Percentiles rank a stretch among this genome's conserved stretches.
Conservation (phyloP, 1,140 invertebrate genomes). For the Vollenhovia emeryi region DNA sequence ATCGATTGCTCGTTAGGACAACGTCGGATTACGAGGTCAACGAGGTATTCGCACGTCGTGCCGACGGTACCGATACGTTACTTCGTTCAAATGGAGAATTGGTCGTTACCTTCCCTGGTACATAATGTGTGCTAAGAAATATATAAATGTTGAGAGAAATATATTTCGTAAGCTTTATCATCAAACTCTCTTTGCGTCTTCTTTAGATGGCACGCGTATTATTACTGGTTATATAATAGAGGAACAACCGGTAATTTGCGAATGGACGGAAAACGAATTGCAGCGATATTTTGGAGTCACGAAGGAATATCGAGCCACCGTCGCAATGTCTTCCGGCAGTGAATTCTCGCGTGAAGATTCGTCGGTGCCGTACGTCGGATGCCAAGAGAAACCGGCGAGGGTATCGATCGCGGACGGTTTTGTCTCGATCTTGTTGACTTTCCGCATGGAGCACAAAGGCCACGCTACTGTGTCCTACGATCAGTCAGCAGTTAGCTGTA, state of each 20-base stretch:
- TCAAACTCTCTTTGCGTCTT: neutral
- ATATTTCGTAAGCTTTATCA: neutral
- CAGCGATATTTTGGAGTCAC: slow-evolving; percentile 61
- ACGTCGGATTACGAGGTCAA: slow-evolving; percentile 85
- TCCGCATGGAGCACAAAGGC: slow-evolving; percentile 85
- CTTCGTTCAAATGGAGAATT: slow-evolving; percentile 85
- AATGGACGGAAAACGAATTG: slow-evolving; percentile 78
- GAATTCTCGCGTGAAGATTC: neutral
- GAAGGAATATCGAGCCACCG: neutral
- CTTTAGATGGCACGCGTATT: slow-evolving; percentile 85
- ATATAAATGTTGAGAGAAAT: no score
- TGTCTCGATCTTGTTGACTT: slow-evolving; percentile 84
- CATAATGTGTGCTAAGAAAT: neutral
- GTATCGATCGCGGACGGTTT: slow-evolving; percentile 82
- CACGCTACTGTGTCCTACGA: slow-evolving; percentile 85
- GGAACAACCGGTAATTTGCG: slow-evolving; percentile 74
- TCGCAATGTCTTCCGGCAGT: neutral
- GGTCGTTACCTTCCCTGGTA: slow-evolving; percentile 81
- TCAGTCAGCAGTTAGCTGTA: slow-evolving; percentile 76
- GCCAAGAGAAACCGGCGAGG: slow-evolving; percentile 55
- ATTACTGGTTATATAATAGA: slow-evolving; percentile 83
- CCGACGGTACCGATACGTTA: slow-evolving; percentile 85
- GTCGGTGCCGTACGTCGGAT: neutral
- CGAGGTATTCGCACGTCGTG: slow-evolving; percentile 85
- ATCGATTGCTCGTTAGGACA: slow-evolving; percentile 84